Conservation (phyloP, 2,113 vertebrate genomes). For the Hiodon tergisus region DNA sequence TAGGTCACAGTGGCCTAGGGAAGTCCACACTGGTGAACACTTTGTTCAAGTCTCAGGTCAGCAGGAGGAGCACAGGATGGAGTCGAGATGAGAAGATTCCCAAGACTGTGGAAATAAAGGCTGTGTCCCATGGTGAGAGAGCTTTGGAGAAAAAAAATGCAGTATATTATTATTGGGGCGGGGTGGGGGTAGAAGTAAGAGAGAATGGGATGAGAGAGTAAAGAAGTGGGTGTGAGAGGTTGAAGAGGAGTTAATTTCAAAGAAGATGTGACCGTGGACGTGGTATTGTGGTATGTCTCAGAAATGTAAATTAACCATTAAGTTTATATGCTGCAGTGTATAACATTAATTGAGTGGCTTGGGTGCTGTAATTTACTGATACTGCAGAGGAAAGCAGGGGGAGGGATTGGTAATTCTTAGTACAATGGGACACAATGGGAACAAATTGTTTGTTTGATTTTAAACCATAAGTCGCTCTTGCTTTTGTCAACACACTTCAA, state of each 20-base stretch:
- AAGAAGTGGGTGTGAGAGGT: background rate
- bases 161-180: background rate
- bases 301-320: no score
- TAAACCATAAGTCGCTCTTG: no score
- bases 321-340: no score
- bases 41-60: constrained; percentile 94
- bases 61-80: constrained; percentile 84
- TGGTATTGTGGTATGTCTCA: no score
- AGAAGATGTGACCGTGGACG: background rate
- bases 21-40: constrained; percentile 93
- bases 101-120: constrained; percentile 92
- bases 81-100: constrained; percentile 90
- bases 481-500: no score
- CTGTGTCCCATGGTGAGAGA: constrained; percentile 83
- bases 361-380: no score
- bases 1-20: constrained; percentile 88
- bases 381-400: no score
- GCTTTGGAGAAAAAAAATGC: background rate
- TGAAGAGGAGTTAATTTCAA: background rate
- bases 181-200: background rate
- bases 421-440: no score
- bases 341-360: no score
- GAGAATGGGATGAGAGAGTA: background rate
- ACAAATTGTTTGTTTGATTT: no score
- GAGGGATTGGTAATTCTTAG: no score